Conservation (phyloP, 2,113 vertebrate species). For the Parus major region DNA sequence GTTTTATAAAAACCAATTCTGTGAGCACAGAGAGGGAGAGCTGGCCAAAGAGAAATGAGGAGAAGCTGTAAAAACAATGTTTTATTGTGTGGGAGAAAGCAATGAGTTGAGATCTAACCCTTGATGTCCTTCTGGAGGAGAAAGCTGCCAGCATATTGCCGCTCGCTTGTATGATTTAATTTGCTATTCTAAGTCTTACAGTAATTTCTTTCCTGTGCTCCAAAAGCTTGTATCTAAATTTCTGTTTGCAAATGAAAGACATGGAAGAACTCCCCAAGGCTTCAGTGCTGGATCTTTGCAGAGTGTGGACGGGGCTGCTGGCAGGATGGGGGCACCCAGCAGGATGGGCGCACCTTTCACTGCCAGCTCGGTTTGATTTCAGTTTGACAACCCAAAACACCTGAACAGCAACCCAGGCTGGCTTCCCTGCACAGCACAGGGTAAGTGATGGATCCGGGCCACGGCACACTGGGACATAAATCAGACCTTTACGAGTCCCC, state of each 20-base stretch:
- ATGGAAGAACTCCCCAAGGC: neutral
- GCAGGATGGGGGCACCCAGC: neutral
- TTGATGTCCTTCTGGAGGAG: neutral
- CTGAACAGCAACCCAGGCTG: neutral
- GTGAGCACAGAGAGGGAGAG: neutral
- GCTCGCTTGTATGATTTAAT: neutral
- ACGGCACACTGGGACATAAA: neutral
- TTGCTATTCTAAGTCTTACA: neutral
- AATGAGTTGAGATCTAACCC: neutral
- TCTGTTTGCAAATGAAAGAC: neutral
- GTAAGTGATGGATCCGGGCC: neutral
- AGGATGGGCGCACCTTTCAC: neutral
- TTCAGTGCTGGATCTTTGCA: neutral
- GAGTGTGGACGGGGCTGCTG: rapidly evolving
- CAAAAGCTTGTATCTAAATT: neutral
- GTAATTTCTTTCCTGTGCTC: neutral
- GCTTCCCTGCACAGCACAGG: neutral
- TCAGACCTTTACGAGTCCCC: neutral
- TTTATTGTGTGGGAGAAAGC: neutral
- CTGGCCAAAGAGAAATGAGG: neutral
- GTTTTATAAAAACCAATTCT: neutral
- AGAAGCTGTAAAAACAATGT: neutral
- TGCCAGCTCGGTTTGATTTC: neutral
- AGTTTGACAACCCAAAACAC: neutral
- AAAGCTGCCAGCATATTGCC: neutral